Evolutionary conservation across 2,113 vertebrate species (phyloP).

Genomic region (Vidua macroura): DNA sequence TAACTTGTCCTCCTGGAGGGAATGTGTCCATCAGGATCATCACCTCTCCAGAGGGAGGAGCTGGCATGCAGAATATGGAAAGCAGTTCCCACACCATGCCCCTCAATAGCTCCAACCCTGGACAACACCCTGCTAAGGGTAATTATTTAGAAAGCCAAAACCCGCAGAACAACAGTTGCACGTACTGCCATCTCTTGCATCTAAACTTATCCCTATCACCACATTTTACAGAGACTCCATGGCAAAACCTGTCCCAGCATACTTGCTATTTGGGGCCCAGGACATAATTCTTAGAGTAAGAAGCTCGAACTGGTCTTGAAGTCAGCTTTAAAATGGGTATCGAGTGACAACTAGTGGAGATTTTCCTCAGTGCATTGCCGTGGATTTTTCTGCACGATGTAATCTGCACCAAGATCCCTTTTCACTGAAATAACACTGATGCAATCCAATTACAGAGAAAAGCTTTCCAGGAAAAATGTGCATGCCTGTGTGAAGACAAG

Average conservation of each 20-base stretch:
- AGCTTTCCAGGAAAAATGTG: background rate
- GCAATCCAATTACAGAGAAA: accelerated
- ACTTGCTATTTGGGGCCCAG: background rate
- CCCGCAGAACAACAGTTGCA: background rate
- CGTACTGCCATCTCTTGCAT: background rate
- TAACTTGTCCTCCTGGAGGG: background rate
- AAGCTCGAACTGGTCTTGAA: background rate
- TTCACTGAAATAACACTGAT: background rate
- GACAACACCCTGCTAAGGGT: accelerated
- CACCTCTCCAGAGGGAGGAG: background rate
- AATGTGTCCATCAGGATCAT: background rate
- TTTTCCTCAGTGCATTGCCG: background rate
- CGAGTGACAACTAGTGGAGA: constrained; percentile 70
- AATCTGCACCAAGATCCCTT: background rate
- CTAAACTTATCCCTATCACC: background rate
- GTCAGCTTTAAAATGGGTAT: constrained; percentile 41
- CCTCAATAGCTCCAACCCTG: background rate
- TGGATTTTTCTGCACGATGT: background rate
- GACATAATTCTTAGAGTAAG: background rate
- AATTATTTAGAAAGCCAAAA: background rate
- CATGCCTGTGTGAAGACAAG: accelerated
- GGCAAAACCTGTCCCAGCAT: background rate
- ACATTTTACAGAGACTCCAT: background rate
- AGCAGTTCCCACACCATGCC: background rate
- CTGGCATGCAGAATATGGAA: accelerated